A percentile compares a stretch with the other conserved stretches of the same genome.
phyloP scores from a whole-genome alignment of 2,888 invertebrate genomes.

The Ryuthela nishihirai region DNA sequence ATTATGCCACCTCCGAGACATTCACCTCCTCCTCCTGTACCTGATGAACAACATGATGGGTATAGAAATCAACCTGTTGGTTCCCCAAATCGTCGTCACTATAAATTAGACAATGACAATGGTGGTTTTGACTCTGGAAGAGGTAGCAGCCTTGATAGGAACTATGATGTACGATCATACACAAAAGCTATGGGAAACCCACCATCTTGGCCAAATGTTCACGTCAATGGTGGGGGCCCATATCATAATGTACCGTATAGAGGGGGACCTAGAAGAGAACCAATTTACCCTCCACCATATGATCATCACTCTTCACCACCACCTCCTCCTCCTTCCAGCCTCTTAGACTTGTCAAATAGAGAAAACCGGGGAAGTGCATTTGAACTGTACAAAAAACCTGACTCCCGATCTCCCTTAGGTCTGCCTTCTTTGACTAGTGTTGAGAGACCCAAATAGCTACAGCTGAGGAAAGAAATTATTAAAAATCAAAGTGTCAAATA shows the following conservation, averaged over 20 bases:
- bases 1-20: constrained; percentile 41
- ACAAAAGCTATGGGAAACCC: constrained; percentile 17
- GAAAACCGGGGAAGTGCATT: constrained; percentile 93
- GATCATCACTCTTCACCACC: constrained; percentile 42
- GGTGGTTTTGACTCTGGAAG: constrained; percentile 54
- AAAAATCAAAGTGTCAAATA: too few species aligned
- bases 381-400: constrained; percentile 84
- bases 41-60: constrained; percentile 23
- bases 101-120: constrained; percentile 42
- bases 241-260: constrained; percentile 42
- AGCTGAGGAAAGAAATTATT: too few species aligned
- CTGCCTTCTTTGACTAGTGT: constrained; percentile 4
- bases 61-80: constrained; percentile 19
- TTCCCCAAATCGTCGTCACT: constrained; percentile 23
- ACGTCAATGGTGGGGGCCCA: constrained; percentile 36
- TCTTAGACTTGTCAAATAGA: constrained; percentile 71
- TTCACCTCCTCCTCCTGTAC: constrained; percentile 19
- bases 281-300: constrained; percentile 52
- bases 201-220: constrained; percentile 15
- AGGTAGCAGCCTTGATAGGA: constrained; percentile 56
- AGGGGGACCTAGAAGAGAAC: constrained; percentile 44
- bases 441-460: constrained; percentile 7
- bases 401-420: constrained; percentile 51
- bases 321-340: constrained; percentile 51
- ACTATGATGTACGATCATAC: constrained; percentile 45